Base-by-base conservation (phyloP, 1,140 invertebrate genomes). In the Scaptomyza montana region DNA sequence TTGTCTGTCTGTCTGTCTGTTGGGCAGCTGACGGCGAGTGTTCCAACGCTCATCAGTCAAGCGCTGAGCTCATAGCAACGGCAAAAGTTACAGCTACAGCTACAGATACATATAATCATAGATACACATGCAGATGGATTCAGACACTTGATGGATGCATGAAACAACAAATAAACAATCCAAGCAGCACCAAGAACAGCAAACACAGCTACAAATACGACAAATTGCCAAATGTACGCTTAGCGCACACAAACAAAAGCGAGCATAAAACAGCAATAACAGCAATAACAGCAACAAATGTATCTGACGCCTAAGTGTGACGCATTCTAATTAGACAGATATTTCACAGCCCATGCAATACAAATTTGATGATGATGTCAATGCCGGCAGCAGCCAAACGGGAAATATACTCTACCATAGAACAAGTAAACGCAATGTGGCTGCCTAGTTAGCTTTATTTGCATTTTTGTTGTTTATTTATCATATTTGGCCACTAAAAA, bases 301-400 rank as follows among this genome's bases (percentile, higher is more conserved):
- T 67, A 59, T 71, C 61, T 71, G 46, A 28, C 43, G 55, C 41
- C 41, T 51, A n/a, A 46, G 19, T 61, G 41, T 62, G 66, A 62
- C 55, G 63, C 47, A 72, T 67, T 72, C 51, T 72, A 72, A 72
- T 72, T 72, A 67, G 55, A 54, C 63, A 72, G 10, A 45, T 65
- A 47, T 65, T 28, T 53, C 25, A 47, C 9, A 28, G 21, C 19
- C 28, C 43, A 13, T 28, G 30, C 16, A 45, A 30, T 21, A 25
- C 46, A 16, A 13, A 43, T 63, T 63, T 59, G 49, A 66, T 59
- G 46, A 39, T 25, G 61, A 51, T 57, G 55, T 67, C 54, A 66
- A 39, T 39, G 54, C 45, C 62, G 47, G 55, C 62, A 47, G 64
- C 64, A 65, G 62, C 51, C 51, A 33, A 12, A 46, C 47, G 56